phyloP scores from a whole-genome alignment of 2,797 vertebrate genomes.

The Karalla daura region DNA sequence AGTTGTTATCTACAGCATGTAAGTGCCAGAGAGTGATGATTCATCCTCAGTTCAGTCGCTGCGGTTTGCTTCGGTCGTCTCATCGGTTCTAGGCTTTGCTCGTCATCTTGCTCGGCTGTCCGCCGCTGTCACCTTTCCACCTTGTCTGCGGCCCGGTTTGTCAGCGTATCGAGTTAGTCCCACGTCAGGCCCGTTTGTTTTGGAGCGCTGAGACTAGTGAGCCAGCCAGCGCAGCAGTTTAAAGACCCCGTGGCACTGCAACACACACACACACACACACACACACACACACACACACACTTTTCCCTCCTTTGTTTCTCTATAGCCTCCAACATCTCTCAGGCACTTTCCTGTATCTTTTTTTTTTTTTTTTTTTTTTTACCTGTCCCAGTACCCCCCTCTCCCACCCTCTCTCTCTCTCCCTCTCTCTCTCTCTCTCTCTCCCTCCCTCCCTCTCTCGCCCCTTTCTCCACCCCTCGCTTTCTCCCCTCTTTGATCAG shows the following conservation, averaged over 20 bases:
- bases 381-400: no score
- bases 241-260: slow-evolving; percentile 61
- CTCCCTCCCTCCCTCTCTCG: not conserved
- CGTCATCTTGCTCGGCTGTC: slow-evolving; percentile 34
- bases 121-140: slow-evolving; percentile 50
- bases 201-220: slow-evolving; percentile 50
- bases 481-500: slow-evolving; percentile 54
- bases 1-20: no score
- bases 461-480: not conserved
- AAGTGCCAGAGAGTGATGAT: no score
- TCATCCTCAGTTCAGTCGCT: no score
- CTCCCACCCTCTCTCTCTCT: no score
- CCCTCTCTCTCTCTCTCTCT: not conserved
- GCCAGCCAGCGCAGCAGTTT: slow-evolving; percentile 67
- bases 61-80: no score
- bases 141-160: slow-evolving; percentile 44
- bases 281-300: slow-evolving; percentile 20
- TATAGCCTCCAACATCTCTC: slow-evolving; percentile 38
- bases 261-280: slow-evolving; percentile 8
- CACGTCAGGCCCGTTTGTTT: slow-evolving; percentile 54
- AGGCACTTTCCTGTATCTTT: not conserved
- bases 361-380: no score
- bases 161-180: slow-evolving; percentile 48
- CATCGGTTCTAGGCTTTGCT: slow-evolving; percentile 41
- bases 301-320: slow-evolving; percentile 35